Percentiles rank a stretch among this genome's conserved stretches.
Conservation (phyloP, 2,797 vertebrate genomes). For the Eulemur coronatus region DNA sequence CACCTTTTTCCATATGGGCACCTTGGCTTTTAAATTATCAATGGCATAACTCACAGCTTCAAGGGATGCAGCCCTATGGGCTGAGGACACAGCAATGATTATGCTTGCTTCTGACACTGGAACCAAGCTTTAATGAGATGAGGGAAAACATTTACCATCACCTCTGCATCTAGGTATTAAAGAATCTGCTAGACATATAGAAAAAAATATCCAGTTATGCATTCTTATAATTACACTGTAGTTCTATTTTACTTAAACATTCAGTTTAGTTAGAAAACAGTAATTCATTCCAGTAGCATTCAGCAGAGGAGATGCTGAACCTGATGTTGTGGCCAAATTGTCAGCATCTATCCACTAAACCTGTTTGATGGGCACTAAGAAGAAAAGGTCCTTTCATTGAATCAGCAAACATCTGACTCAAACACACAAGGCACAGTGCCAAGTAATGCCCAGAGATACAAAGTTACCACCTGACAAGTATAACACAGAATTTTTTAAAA, state of each 20-base stretch:
- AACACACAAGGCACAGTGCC: neutral
- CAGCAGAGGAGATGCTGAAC: neutral
- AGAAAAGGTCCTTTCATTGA: neutral
- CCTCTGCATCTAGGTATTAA: conserved; percentile 47
- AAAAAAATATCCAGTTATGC: neutral
- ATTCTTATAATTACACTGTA: neutral
- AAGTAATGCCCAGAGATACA: neutral
- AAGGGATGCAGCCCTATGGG: conserved; percentile 90
- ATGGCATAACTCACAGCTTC: conserved; percentile 91
- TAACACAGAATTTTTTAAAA: neutral
- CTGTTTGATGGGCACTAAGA: neutral
- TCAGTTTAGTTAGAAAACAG: neutral
- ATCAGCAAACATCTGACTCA: neutral
- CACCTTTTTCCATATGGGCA: conserved; percentile 98
- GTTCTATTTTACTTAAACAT: neutral
- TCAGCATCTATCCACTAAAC: neutral
- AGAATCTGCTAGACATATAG: neutral
- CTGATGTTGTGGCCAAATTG: neutral
- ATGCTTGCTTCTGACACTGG: conserved; percentile 93
- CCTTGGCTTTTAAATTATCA: conserved; percentile 89
- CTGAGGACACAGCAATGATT: conserved; percentile 92
- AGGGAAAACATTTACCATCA: conserved; percentile 57
- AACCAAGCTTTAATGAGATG: conserved; percentile 86
- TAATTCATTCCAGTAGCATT: neutral
- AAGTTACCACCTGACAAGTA: neutral